phyloP scores from a whole-genome alignment of 2,888 invertebrate genomes.

The Abrostola triplasia region DNA sequence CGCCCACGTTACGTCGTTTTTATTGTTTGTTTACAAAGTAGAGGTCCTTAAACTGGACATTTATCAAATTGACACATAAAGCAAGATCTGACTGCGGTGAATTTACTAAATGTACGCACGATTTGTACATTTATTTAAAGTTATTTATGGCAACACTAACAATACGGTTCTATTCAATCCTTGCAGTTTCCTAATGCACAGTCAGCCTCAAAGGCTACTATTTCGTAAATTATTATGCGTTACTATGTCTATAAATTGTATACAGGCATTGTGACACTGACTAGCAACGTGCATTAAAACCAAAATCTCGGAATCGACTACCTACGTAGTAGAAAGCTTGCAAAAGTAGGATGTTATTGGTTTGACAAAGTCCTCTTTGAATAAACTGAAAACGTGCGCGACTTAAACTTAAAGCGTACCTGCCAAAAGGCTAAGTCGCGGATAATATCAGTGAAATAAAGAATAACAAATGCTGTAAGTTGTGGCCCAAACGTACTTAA shows the following conservation, averaged over 20 bases:
- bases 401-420: too few species aligned
- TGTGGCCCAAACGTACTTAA: slow-evolving; percentile 24
- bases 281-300: neutral
- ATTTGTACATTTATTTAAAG: slow-evolving; percentile 19
- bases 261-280: neutral
- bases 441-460: neutral
- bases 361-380: too few species aligned
- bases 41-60: slow-evolving; percentile 27
- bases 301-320: neutral
- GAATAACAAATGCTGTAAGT: slow-evolving; percentile 10
- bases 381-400: too few species aligned
- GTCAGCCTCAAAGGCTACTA: neutral
- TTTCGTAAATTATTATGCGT: neutral
- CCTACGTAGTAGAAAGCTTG: neutral
- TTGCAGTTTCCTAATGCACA: slow-evolving; percentile 1
- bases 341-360: too few species aligned
- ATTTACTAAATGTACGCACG: slow-evolving; percentile 17
- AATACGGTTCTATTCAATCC: neutral
- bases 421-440: neutral
- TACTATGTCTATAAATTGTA: neutral
- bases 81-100: slow-evolving; percentile 6
- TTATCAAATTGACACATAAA: slow-evolving; percentile 34
- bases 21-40: slow-evolving; percentile 50
- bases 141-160: neutral
- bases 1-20: slow-evolving; percentile 63